Conservation (phyloP, 2,888 invertebrate genomes). For the Pseudococcus longispinus region DNA sequence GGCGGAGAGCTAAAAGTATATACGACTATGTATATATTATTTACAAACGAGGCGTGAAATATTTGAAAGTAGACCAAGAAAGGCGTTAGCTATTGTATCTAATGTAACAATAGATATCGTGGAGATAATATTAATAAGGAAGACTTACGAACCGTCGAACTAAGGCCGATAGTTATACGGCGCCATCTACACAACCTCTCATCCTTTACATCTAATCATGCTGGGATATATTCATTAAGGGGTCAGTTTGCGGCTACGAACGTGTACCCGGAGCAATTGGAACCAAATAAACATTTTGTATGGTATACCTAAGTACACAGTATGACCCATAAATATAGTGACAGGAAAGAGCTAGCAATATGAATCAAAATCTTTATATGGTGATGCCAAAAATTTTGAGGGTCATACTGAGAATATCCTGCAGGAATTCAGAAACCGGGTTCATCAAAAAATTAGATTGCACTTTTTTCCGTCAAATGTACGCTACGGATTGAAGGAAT, state of each 20-base stretch:
- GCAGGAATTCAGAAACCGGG: too few relatives aligned
- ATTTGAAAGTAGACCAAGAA: slow-evolving; percentile 57
- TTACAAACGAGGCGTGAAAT: slow-evolving; percentile 57
- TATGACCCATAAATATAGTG: too few relatives aligned
- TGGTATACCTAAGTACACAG: too few relatives aligned
- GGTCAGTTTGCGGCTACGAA: slow-evolving; percentile 55
- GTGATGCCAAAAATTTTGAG: too few relatives aligned
- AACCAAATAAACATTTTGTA: background rate
- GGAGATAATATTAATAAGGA: slow-evolving; percentile 57
- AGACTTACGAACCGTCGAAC: slow-evolving; percentile 45
- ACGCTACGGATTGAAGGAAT: too few relatives aligned
- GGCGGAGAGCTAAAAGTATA: background rate
- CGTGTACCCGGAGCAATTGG: background rate
- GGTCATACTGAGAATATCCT: too few relatives aligned
- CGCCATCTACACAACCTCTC: slow-evolving; percentile 49
- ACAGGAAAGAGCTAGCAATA: too few relatives aligned
- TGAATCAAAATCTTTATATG: too few relatives aligned
- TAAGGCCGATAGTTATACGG: slow-evolving; percentile 51
- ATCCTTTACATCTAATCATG: slow-evolving; percentile 49
- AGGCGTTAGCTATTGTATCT: slow-evolving; percentile 53
- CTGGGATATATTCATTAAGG: slow-evolving; percentile 56
- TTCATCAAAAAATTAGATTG: too few relatives aligned
- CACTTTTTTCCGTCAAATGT: too few relatives aligned
- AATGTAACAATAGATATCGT: slow-evolving; percentile 56
- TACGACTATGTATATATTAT: slow-evolving; percentile 45